Evolutionary conservation across 2,113 vertebrate genomes (phyloP), one percentile per base, ranked within the genome.

Genomic region (Dinomys branickii): DNA sequence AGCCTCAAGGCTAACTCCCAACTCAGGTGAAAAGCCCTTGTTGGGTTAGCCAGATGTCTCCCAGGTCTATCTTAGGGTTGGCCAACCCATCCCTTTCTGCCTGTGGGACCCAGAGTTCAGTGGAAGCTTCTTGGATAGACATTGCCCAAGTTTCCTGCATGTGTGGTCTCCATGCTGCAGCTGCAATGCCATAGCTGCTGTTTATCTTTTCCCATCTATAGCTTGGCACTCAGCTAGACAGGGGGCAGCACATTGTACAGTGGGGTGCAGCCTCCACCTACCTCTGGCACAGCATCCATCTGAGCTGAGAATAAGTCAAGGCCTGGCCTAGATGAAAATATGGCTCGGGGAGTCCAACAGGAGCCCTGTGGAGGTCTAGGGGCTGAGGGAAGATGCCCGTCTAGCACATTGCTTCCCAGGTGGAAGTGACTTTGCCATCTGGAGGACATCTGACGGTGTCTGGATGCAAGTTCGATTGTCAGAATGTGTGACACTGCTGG

Each of bases 101-200:
- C 28, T 90, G 50, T 47, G 69, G 44, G 89, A 38, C 63, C 47
- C 47, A 78, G 52, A 38, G 0, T 24, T 4, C 24, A 58, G 3
- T 19, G 85, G 41, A n/a, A 20, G 22, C 35, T 67, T 0, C 35
- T 81, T 10, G 33, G 7, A 81, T 88, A 59, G 14, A 78, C 58
- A 41, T 78, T 50, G 6, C 67, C 81, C 1, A 0, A 7, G 44
- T 67, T 52, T 24, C 28, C 69, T 38, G 47, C 47, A 52, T 26
- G 5, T 38, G 41, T n/a, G 50, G 26, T 77, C 73, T 63, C 22
- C 7, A 3, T 9, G 24, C 20, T 47, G 26, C 16, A 71, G 7
- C 38, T 2, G 1, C 0, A 1, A 3, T 3, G 2, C 41, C 24
- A 2, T 2, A 0, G 22, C 7, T 41, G 41, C 69, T 77, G 11